Base-by-base conservation (phyloP, 2,888 invertebrate genomes). In the Patella ulyssiponensis region DNA sequence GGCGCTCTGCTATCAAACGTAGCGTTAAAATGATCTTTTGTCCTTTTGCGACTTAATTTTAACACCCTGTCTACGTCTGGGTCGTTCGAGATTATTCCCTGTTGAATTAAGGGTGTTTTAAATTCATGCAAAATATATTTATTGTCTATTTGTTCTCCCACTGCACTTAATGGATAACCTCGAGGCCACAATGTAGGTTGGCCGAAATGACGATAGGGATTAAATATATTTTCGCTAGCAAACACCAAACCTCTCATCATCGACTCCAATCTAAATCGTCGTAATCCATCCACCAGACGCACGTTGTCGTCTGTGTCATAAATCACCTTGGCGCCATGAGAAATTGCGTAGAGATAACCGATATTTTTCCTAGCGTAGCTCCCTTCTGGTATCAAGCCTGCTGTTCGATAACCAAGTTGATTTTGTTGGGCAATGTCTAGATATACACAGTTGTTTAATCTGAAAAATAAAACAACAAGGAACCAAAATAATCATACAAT, bases 21-120 rank as follows among this genome's bases (percentile, higher is more conserved):
- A n/a, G 85, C 72, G 56, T 85, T 77, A 14, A 88, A 77, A 20
- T 58, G 74, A 15, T 71, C 69, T 12, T 71, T 23, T 0, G 80
- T 71, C n/a, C 23, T 71, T 56, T 81, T 81, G 53, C 86, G 74
- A 12, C 86, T 87, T 69, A 88, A 79, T 75, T 88, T 70, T 75
- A 82, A 87, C 15, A 88, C 79, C 33, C 88, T 87, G 79, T 88
- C 88, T 33, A 89, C 84, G 79, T 88, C 88, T 1, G 88, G 88
- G 71, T 88, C 88, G 3, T 86, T 86, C 71, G 86, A 83, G 58
- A 85, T 86, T 0, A 89, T 69, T 4, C 87, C 86, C 77, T 88
- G 88, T 71, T 88, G 88, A 14, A 88, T 82, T 20, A 81, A 76
- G 0, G 87, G 87, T 14, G 84, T 81, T 27, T 70, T 58, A 33